phyloP scores from a whole-genome alignment of 2,797 vertebrate genomes.

The Coregonus sp. region DNA sequence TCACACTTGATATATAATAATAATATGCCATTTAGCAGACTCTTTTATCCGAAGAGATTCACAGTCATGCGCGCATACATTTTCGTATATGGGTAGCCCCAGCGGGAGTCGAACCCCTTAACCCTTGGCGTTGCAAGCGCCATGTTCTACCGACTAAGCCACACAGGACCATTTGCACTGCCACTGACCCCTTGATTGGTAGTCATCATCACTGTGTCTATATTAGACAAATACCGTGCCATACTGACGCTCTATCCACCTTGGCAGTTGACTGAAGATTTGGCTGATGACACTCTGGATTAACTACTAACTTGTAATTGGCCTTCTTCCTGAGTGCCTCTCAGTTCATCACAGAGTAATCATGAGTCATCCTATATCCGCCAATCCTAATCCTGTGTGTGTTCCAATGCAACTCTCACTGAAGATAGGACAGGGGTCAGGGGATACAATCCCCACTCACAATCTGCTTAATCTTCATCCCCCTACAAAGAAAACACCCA shows the following conservation, averaged over 20 bases:
- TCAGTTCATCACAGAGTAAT: neutral
- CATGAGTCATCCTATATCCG: neutral
- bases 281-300: neutral
- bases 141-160: neutral
- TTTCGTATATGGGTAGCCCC: neutral
- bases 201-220: neutral
- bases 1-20: neutral
- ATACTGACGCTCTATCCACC: neutral
- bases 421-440: neutral
- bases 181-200: neutral
- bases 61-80: neutral
- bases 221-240: neutral
- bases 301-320: neutral
- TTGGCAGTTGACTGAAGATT: neutral
- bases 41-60: neutral
- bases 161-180: neutral
- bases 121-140: too few species aligned
- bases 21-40: neutral
- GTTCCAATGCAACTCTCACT: constrained; percentile 2
- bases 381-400: neutral
- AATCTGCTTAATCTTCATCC: neutral
- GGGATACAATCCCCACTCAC: constrained; percentile 8
- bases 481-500: neutral
- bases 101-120: neutral
- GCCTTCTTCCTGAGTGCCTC: neutral